A percentile compares a stretch with the other conserved stretches of the same genome.
These are phyloP conservation scores for Oxytorus armatus DNA, from an alignment of 2,888 invertebrate genomes.

Conservation along the genomic window DNA sequence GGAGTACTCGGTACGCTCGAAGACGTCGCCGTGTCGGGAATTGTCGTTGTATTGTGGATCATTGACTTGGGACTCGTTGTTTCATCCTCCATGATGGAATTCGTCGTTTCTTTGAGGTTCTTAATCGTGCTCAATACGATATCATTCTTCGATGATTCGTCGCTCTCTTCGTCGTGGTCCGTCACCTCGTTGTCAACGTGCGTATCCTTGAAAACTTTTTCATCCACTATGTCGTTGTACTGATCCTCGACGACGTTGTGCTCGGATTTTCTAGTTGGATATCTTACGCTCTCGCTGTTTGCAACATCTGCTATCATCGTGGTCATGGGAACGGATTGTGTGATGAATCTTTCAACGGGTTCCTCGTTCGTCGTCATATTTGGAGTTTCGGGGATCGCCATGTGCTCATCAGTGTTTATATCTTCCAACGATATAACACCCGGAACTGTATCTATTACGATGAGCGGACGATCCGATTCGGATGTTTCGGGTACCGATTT, in stretches of 20 bases:
- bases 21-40: slow-evolving; percentile 46
- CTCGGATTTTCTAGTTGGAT: slow-evolving; percentile 71
- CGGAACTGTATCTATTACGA: slow-evolving; percentile 28
- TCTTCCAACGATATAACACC: slow-evolving; percentile 52
- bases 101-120: slow-evolving; percentile 43
- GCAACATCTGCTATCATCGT: slow-evolving; percentile 31
- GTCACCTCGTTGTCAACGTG: slow-evolving; percentile 61
- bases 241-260: slow-evolving; percentile 80
- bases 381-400: slow-evolving; percentile 10
- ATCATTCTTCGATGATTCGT: slow-evolving; percentile 40
- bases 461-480: not conserved
- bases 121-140: slow-evolving; percentile 9
- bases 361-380: slow-evolving; percentile 28
- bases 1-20: slow-evolving; percentile 21
- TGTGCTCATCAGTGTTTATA: not conserved
- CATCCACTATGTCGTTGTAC: slow-evolving; percentile 81
- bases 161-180: slow-evolving; percentile 27
- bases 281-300: not conserved
- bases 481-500: slow-evolving; percentile 6
- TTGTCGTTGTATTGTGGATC: slow-evolving; percentile 37
- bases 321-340: slow-evolving; percentile 54
- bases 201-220: slow-evolving; percentile 73
- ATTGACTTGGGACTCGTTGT: slow-evolving; percentile 55
- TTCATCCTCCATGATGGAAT: slow-evolving; percentile 21
- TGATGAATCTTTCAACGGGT: slow-evolving; percentile 45